Percentiles rank a stretch among this genome's conserved stretches.
These are phyloP conservation scores for Gastracanthus pulcherrimus DNA, from an alignment of 2,888 invertebrate genomes.

Conservation along the genomic window DNA sequence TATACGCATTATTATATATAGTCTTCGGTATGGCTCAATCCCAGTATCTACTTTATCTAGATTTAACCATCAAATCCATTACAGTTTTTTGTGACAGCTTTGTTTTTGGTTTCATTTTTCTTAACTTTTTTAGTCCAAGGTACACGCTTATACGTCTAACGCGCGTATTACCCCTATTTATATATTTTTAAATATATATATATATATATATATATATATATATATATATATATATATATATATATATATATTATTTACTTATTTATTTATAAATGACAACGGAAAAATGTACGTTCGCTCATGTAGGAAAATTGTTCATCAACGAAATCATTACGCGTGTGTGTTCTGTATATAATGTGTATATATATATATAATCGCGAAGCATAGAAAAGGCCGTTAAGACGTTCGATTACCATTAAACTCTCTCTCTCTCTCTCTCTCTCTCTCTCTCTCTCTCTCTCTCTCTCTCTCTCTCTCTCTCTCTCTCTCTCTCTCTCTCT, in stretches of 20 bases:
- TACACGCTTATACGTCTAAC: background rate
- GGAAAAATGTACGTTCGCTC: background rate
- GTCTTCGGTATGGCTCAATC: conserved; percentile 20
- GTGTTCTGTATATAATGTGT: background rate
- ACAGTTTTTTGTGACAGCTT: conserved; percentile 18
- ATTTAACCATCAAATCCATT: conserved; percentile 36
- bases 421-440: background rate
- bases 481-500: background rate
- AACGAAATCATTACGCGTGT: background rate
- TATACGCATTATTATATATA: conserved; percentile 22
- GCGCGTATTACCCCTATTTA: too few species aligned
- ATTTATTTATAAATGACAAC: too few species aligned
- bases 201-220: background rate
- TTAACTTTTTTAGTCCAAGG: background rate
- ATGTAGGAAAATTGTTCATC: background rate
- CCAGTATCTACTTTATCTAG: conserved; percentile 28
- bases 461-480: background rate
- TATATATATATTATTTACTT: too few species aligned
- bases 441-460: background rate
- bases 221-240: too few species aligned
- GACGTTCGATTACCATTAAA: conserved; percentile 36
- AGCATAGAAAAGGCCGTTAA: conserved; percentile 49
- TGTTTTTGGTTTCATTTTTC: background rate
- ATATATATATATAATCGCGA: conserved; percentile 18
- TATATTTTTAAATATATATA: too few species aligned